Percentiles rank a stretch among this genome's conserved stretches.
Conservation (phyloP, 2,113 vertebrate species). For the Anser brachyrhynchus region DNA sequence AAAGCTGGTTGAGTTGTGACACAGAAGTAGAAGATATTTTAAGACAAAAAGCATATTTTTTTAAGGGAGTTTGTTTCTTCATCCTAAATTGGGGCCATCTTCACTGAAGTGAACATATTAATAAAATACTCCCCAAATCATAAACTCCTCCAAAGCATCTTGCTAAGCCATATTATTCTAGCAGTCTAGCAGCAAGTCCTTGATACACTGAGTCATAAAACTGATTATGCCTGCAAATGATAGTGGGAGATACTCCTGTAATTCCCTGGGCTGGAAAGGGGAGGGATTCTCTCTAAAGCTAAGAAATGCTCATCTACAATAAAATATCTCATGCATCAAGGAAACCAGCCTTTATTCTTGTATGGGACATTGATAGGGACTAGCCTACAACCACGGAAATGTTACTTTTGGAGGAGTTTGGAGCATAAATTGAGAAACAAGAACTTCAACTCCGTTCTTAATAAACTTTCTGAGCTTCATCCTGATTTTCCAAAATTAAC, state of each 20-base stretch:
- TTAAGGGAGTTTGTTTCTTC: background rate
- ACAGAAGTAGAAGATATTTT: background rate
- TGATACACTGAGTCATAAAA: background rate
- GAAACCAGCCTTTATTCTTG: background rate
- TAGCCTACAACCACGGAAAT: background rate
- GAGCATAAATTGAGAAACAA: background rate
- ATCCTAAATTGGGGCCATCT: background rate
- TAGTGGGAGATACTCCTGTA: background rate
- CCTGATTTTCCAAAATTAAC: background rate
- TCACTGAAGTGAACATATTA: background rate
- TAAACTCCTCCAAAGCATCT: background rate
- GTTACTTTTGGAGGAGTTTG: background rate
- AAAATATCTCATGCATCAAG: background rate
- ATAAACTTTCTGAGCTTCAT: background rate
- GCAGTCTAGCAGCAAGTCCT: background rate
- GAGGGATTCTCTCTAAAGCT: background rate
- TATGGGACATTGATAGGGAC: background rate
- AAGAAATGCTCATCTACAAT: background rate
- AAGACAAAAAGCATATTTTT: accelerated
- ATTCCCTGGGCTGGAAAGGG: background rate
- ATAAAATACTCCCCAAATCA: background rate
- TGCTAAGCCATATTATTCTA: background rate
- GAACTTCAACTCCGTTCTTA: background rate
- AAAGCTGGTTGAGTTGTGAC: background rate
- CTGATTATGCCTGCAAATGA: background rate